These are phyloP conservation scores for Sceliomorpha sp. DNA, from an alignment of 2,888 invertebrate genomes.

Conservation along the genomic window DNA sequence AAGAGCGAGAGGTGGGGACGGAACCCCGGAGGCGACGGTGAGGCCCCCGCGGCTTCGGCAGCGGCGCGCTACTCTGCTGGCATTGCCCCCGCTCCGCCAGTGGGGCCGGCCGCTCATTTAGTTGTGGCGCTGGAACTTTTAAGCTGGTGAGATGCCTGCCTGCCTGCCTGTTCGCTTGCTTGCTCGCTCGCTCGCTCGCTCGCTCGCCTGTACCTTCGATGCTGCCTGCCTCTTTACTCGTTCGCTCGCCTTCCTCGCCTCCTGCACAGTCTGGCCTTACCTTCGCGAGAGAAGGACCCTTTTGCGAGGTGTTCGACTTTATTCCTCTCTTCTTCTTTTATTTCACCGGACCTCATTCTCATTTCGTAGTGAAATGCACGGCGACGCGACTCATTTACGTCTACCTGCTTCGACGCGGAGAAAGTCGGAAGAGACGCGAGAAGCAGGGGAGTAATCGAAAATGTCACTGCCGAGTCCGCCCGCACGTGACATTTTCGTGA, in stretches of 20 bases:
- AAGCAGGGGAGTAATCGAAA: too few species aligned
- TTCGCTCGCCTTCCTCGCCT: slow-evolving; percentile 23
- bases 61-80: slow-evolving; percentile 16
- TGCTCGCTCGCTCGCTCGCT: slow-evolving; percentile 24
- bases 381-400: slow-evolving; percentile 14
- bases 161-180: slow-evolving; percentile 15
- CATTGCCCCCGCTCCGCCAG: slow-evolving; percentile 26
- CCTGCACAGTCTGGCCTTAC: too few species aligned
- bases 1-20: too few species aligned
- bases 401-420: slow-evolving; percentile 4
- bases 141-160: slow-evolving; percentile 55
- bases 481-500: too few species aligned
- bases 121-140: slow-evolving; percentile 55
- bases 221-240: slow-evolving; percentile 17
- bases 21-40: slow-evolving; percentile 65
- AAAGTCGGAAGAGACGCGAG: too few species aligned
- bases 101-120: slow-evolving; percentile 54
- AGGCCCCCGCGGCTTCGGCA: slow-evolving; percentile 51
- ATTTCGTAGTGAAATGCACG: slow-evolving; percentile 14
- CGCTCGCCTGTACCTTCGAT: slow-evolving; percentile 16
- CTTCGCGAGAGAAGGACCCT: too few species aligned
- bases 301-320: slow-evolving; percentile 12
- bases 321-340: slow-evolving; percentile 9
- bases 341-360: slow-evolving; percentile 12
- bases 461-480: too few species aligned